Evolutionary conservation across 2,797 vertebrate genomes (phyloP).

Genomic region (Danio aesculapii): DNA sequence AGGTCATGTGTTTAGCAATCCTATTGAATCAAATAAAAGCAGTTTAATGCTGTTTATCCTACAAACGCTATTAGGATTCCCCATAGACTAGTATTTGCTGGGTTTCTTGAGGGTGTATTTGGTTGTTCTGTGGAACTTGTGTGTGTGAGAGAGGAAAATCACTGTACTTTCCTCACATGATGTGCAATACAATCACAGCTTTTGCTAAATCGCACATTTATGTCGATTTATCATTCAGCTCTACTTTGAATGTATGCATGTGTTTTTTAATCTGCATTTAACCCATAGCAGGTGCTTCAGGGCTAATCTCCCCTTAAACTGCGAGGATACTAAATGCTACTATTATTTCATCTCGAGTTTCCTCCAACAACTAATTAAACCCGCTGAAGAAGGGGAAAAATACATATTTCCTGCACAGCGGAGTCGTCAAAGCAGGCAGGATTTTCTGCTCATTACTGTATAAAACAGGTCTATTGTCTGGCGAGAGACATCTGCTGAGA

Average conservation of each 20-base stretch:
- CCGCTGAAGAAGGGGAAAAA: neutral
- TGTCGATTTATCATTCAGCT: no score
- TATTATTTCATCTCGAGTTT: slow-evolving; percentile 57
- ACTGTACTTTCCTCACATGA: no score
- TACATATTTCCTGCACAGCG: slow-evolving; percentile 29
- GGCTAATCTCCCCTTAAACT: slow-evolving; percentile 36
- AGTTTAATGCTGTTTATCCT: no score
- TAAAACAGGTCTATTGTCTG: slow-evolving; percentile 79
- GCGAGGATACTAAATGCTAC: slow-evolving; percentile 40
- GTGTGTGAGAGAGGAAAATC: no score
- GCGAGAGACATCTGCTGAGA: slow-evolving; percentile 77
- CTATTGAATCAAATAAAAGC: no score
- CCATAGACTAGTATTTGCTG: no score
- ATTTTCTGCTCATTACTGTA: slow-evolving; percentile 77
- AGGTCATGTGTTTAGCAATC: no score
- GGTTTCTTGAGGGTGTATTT: no score
- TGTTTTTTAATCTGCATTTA: slow-evolving; percentile 18
- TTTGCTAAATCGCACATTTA: no score
- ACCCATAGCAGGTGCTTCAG: slow-evolving; percentile 4
- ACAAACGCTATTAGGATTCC: no score
- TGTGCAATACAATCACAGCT: no score
- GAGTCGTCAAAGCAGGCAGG: slow-evolving; percentile 47
- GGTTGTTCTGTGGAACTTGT: no score
- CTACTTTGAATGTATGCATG: neutral
- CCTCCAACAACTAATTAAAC: slow-evolving; percentile 60